Conservation (phyloP, 2,797 vertebrate species). For the Rhabdomys pumilio region DNA sequence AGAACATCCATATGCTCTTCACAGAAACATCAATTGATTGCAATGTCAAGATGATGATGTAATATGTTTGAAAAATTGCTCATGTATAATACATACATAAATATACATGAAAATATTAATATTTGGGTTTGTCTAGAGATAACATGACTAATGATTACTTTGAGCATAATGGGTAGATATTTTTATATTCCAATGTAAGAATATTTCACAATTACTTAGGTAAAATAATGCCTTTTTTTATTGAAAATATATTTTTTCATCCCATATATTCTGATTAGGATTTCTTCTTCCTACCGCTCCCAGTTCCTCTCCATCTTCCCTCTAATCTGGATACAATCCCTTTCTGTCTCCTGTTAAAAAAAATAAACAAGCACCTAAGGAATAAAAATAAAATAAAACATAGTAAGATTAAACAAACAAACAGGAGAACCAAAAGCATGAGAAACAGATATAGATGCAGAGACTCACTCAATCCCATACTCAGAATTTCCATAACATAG, state of each 20-base stretch:
- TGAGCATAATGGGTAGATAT: neutral
- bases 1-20: neutral
- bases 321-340: too few species aligned
- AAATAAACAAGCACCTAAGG: neutral
- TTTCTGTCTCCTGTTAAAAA: neutral
- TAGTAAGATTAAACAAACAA: neutral
- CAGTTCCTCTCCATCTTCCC: neutral
- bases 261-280: neutral
- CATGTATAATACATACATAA: neutral
- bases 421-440: too few species aligned
- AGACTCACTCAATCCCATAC: neutral
- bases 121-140: neutral
- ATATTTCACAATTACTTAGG: neutral
- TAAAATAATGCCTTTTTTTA: neutral
- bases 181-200: neutral
- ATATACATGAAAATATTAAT: neutral
- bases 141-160: constrained; percentile 5
- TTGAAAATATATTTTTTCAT: neutral
- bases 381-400: neutral
- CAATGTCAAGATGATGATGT: neutral
- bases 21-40: neutral
- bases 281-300: neutral
- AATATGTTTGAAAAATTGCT: neutral
- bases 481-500: neutral
- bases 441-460: neutral